phyloP scores from a whole-genome alignment of 2,888 invertebrate species.

The Exephanes ischioxanthus region DNA sequence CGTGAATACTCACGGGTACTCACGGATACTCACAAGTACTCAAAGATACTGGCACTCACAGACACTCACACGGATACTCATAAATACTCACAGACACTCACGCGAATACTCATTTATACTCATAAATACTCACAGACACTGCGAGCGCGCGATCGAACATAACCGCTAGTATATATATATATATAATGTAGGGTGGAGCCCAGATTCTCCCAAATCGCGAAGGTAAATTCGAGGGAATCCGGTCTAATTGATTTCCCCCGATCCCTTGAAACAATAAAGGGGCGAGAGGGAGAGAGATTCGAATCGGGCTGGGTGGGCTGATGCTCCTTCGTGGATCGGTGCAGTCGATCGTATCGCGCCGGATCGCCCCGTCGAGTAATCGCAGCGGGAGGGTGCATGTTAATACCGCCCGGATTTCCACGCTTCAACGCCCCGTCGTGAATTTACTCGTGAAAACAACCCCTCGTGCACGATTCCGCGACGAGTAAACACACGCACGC shows the following conservation, averaged over 20 bases:
- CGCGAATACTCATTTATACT: too few species aligned
- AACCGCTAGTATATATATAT: too few species aligned
- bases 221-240: slow-evolving; percentile 61
- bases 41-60: too few species aligned
- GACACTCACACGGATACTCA: too few species aligned
- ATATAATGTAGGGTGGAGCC: too few species aligned
- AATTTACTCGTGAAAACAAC: slow-evolving; percentile 75
- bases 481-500: slow-evolving; percentile 70
- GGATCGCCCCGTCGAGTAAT: slow-evolving; percentile 48
- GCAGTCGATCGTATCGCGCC: slow-evolving; percentile 50
- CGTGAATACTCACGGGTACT: too few species aligned
- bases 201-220: slow-evolving; percentile 48
- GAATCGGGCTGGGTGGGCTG: slow-evolving; percentile 41
- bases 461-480: slow-evolving; percentile 52
- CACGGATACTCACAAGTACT: too few species aligned
- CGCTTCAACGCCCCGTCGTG: slow-evolving; percentile 77
- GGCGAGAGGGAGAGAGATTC: slow-evolving; percentile 30
- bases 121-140: too few species aligned
- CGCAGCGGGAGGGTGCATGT: slow-evolving; percentile 66
- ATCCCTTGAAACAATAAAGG: slow-evolving; percentile 73
- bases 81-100: too few species aligned
- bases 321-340: slow-evolving; percentile 47
- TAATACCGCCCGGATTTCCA: slow-evolving; percentile 75
- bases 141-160: too few species aligned
- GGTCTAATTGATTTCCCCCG: slow-evolving; percentile 68